phyloP scores from a whole-genome alignment of 2,888 invertebrate genomes.

The Trachelus troglodyta region DNA sequence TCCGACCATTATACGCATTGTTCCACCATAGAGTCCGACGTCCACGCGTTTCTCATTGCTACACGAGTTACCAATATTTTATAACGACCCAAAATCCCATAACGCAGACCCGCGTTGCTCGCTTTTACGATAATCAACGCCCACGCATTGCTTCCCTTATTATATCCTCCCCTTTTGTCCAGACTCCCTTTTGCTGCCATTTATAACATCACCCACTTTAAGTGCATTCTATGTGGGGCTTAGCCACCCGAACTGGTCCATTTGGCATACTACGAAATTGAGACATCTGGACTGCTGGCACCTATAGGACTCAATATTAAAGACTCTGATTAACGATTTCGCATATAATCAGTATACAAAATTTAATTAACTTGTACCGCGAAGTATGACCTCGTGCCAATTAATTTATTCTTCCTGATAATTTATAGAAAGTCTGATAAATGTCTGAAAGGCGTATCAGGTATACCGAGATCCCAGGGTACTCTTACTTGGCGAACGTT shows the following conservation, averaged over 20 bases:
- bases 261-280: neutral
- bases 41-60: constrained; percentile 12
- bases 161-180: neutral
- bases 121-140: constrained; percentile 39
- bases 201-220: neutral
- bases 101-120: constrained; percentile 26
- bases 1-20: constrained; percentile 18
- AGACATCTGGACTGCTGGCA: neutral
- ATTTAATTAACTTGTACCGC: neutral
- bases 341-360: neutral
- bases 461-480: neutral
- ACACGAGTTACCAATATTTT: constrained; percentile 16
- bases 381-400: neutral
- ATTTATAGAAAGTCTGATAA: neutral
- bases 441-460: neutral
- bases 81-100: constrained; percentile 33
- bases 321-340: neutral
- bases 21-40: constrained; percentile 22
- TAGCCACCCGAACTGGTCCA: neutral
- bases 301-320: neutral
- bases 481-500: neutral
- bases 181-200: neutral
- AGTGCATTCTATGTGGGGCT: neutral
- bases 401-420: neutral
- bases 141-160: constrained; percentile 31